Percentiles rank a stretch among this genome's conserved stretches.
These are phyloP conservation scores for Antheraea pernyi DNA, from an alignment of 1,140 invertebrate genomes.

Conservation along the genomic window DNA sequence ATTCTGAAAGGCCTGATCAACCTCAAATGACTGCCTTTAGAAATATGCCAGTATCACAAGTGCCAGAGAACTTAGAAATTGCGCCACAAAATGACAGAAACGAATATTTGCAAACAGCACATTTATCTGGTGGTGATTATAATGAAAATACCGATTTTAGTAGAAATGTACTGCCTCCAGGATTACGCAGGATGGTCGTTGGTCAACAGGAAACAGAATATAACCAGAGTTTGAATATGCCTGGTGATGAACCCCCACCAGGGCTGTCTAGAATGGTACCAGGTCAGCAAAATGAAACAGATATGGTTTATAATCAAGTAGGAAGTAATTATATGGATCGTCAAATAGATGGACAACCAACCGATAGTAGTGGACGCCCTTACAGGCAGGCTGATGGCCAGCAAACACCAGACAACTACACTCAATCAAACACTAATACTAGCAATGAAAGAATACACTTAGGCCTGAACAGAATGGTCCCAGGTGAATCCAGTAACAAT, in stretches of 20 bases:
- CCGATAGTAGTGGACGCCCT: constrained; percentile 53
- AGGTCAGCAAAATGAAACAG: constrained; percentile 71
- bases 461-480: constrained; percentile 73
- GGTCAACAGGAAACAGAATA: constrained; percentile 82
- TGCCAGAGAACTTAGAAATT: constrained; percentile 80
- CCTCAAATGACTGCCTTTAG: constrained; percentile 52
- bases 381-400: constrained; percentile 72
- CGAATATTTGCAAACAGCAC: constrained; percentile 86
- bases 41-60: constrained; percentile 43
- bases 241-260: constrained; percentile 77
- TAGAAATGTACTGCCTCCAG: constrained; percentile 80
- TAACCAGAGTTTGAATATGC: constrained; percentile 72
- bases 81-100: constrained; percentile 84
- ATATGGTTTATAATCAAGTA: constrained; percentile 58
- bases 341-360: constrained; percentile 70
- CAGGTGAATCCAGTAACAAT: constrained; percentile 69
- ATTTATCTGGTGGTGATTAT: constrained; percentile 81
- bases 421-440: constrained; percentile 42
- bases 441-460: constrained; percentile 57
- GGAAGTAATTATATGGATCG: constrained; percentile 70
- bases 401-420: constrained; percentile 62
- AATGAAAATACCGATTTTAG: constrained; percentile 71
- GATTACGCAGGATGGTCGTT: constrained; percentile 81
- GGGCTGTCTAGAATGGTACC: constrained; percentile 81
- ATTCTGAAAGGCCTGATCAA: constrained; percentile 82